A percentile compares a stretch with the other conserved stretches of the same genome.
Conservation (phyloP, 2,113 vertebrate species). For the Poeciliopsis turrubarensis region DNA sequence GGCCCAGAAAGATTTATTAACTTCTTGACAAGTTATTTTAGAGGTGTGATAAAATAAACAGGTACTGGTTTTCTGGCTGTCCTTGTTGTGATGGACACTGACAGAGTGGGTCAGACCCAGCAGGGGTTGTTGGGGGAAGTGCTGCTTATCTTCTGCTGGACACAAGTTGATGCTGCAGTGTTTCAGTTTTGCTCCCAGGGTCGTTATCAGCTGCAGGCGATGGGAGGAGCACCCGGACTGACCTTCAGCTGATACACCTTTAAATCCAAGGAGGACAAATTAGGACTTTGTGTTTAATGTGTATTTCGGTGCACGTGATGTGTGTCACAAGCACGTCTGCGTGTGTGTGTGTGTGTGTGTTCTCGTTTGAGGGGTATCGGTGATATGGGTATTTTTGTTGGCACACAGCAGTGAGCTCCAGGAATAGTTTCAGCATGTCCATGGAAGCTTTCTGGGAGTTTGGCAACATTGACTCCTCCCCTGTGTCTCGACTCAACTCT, state of each 20-base stretch:
- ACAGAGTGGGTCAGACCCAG: conserved; percentile 22
- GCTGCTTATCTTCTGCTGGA: conserved; percentile 49
- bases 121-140: conserved; percentile 31
- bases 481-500: background rate
- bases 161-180: conserved; percentile 23
- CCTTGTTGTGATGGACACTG: background rate
- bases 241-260: conserved; percentile 53
- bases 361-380: conserved; percentile 11
- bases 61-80: background rate
- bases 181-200: conserved; percentile 43
- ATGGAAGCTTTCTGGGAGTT: conserved; percentile 23
- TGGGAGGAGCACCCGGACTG: conserved; percentile 39
- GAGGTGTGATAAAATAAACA: background rate
- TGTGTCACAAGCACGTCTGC: conserved; percentile 1
- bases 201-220: conserved; percentile 60
- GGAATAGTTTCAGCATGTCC: conserved; percentile 23
- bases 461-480: conserved; percentile 16
- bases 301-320: conserved; percentile 13
- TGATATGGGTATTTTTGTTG: conserved; percentile 43
- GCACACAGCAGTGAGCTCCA: conserved; percentile 35
- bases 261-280: conserved; percentile 33
- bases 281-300: conserved; percentile 27
- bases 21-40: background rate
- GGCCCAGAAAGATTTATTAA: background rate
- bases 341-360: conserved; percentile 14